These are phyloP conservation scores for Hydriomena furcata DNA, from an alignment of 2,888 invertebrate species.

Conservation along the genomic window DNA sequence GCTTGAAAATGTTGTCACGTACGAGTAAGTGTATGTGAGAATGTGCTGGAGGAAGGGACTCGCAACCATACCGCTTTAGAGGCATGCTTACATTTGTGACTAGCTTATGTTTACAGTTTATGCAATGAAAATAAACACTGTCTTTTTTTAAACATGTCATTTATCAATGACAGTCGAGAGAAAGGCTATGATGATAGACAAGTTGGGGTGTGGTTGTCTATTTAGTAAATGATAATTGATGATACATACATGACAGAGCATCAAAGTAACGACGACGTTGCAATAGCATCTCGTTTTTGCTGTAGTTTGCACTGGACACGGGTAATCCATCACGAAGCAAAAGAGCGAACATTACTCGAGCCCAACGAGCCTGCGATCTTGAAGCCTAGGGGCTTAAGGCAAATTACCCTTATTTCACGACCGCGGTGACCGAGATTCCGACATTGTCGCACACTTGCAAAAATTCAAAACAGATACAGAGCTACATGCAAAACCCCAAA, in stretches of 20 bases:
- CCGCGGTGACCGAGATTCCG: constrained; percentile 22
- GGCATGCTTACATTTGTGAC: too few species aligned
- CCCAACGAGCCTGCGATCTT: constrained; percentile 42
- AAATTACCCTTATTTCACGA: constrained; percentile 28
- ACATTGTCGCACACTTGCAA: constrained; percentile 23
- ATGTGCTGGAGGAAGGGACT: constrained; percentile 6
- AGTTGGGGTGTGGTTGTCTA: too few species aligned
- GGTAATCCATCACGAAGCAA: constrained; percentile 60
- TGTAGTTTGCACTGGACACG: constrained; percentile 50
- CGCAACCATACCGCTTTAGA: background rate
- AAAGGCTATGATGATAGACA: too few species aligned
- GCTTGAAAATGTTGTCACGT: constrained; percentile 42
- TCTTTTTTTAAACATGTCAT: too few species aligned
- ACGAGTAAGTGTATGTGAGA: too few species aligned
- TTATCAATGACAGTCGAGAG: too few species aligned
- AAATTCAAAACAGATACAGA: constrained; percentile 27
- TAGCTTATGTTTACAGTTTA: too few species aligned
- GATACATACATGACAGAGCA: constrained; percentile 12
- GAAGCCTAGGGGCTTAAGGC: constrained; percentile 36
- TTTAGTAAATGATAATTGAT: constrained; percentile 7
- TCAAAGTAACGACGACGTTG: constrained; percentile 32
- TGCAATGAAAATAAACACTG: too few species aligned
- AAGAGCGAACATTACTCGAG: constrained; percentile 45
- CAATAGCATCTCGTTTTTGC: constrained; percentile 43
- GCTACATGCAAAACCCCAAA: constrained; percentile 25